phyloP scores from a whole-genome alignment of 2,888 invertebrate genomes.

The Drosophila glabriapex region DNA sequence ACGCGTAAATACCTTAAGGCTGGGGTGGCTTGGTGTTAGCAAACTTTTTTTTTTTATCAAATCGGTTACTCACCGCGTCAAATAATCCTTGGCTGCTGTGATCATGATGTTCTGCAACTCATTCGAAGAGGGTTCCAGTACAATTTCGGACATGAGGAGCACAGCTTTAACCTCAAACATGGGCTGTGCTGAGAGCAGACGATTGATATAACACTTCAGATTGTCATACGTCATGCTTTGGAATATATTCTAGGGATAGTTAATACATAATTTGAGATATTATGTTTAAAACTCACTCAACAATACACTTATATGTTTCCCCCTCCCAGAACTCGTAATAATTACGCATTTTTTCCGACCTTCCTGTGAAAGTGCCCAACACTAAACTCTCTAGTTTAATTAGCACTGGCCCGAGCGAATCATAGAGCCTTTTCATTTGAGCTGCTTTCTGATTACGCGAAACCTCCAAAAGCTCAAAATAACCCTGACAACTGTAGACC shows the following conservation, averaged over 20 bases:
- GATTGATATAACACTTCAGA: slow-evolving; percentile 89
- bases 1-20: slow-evolving; percentile 91
- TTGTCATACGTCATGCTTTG: slow-evolving; percentile 89
- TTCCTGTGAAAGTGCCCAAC: slow-evolving; percentile 91
- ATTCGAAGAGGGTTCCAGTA: slow-evolving; percentile 90
- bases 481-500: slow-evolving; percentile 85
- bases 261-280: neutral
- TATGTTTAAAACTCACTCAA: slow-evolving; percentile 85
- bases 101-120: slow-evolving; percentile 93
- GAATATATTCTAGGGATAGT: neutral
- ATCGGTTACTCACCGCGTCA: slow-evolving; percentile 88
- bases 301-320: slow-evolving; percentile 90
- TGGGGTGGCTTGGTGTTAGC: slow-evolving; percentile 70
- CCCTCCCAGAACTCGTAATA: slow-evolving; percentile 94
- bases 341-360: slow-evolving; percentile 89
- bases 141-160: slow-evolving; percentile 91
- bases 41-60: too few species aligned
- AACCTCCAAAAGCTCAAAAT: slow-evolving; percentile 90
- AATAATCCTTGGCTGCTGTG: slow-evolving; percentile 90
- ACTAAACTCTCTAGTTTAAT: slow-evolving; percentile 94
- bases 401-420: slow-evolving; percentile 92
- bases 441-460: slow-evolving; percentile 90
- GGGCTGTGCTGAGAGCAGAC: slow-evolving; percentile 87
- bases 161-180: slow-evolving; percentile 93
- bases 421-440: slow-evolving; percentile 90